Evolutionary conservation across 1,140 invertebrate genomes (phyloP), one percentile per base, ranked within the genome.

Genomic region (Chironomus striatipennis): DNA sequence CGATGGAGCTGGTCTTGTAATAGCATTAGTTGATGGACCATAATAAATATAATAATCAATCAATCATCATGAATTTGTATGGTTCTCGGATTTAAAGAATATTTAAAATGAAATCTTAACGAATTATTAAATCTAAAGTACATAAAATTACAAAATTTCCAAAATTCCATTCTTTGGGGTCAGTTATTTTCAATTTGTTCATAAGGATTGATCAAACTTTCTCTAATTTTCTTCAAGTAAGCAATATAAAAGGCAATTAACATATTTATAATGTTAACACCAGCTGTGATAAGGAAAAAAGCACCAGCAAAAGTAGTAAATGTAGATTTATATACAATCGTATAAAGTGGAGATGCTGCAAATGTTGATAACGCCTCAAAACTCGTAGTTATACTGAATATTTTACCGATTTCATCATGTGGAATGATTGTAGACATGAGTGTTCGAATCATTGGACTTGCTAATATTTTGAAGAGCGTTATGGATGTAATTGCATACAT

Each of bases 391-490:
- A 89, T 77, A 0, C 87, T 86, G 75, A 88, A 87, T 10, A 86
- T 81, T 79, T 87, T 87, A 76, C 88, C 88, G 73, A 86, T 70
- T 79, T 91, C 90, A 34, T 88, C 84, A 6, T 82, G 64, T 2
- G 87, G 86, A 18, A 90, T 84, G 34, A 87, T 85, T 79, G 91
- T 90, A 0, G 90, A 88, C 15, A 91, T 79, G 64, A 89, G 81
- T 2, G 90, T 85, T 75, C 90, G 84, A 70, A 88, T 85, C 77
- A 90, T 84, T 21, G 90, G 88, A 7, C 85, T 83, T 15, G 85
- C 83, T 24, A 89, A 80, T 2, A 84, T 85, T 75, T 83, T 81
- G 73, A 90, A 86, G 17, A 86, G 77, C 57, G 86, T 85, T 74
- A 90, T 70, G 7, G 78, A 75, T 83, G 82, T 80, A 86, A 85